These are phyloP conservation scores for Philaenus spumarius DNA, from an alignment of 1,140 invertebrate species.

Conservation along the genomic window DNA sequence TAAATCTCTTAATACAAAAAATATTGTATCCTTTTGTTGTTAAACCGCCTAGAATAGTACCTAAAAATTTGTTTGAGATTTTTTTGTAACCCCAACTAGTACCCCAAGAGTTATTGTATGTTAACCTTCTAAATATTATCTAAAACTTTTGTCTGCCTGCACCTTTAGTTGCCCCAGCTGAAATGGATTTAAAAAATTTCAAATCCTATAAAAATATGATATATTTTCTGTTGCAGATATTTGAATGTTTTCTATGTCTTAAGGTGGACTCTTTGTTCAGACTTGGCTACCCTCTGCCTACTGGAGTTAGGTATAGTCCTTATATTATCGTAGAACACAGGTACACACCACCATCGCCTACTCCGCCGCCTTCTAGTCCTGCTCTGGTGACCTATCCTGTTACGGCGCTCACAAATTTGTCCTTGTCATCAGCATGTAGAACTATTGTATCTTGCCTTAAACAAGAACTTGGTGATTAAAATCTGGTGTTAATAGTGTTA, in stretches of 20 bases:
- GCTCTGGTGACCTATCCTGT: neutral
- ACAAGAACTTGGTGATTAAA: slow-evolving; percentile 54
- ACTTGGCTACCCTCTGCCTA: slow-evolving; percentile 58
- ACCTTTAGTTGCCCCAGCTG: no score
- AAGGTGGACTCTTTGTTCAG: slow-evolving; percentile 72
- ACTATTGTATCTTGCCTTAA: slow-evolving; percentile 56
- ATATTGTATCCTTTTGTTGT: no score
- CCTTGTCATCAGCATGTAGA: slow-evolving; percentile 57
- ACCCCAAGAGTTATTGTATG: no score
- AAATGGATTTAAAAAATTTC: no score
- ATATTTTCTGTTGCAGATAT: slow-evolving; percentile 53
- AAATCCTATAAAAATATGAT: no score
- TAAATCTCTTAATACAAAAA: no score
- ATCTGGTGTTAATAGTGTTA: no score
- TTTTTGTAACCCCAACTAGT: no score
- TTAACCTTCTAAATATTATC: no score
- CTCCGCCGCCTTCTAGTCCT: slow-evolving; percentile 4
- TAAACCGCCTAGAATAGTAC: no score
- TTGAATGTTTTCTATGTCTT: slow-evolving; percentile 76
- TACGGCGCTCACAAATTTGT: slow-evolving; percentile 36
- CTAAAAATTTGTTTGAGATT: no score
- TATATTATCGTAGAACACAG: slow-evolving; percentile 50
- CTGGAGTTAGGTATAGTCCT: slow-evolving; percentile 44
- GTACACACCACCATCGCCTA: slow-evolving; percentile 24
- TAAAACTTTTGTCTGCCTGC: no score